Conservation (phyloP, 2,888 invertebrate species). For the Tortrix viridana region DNA sequence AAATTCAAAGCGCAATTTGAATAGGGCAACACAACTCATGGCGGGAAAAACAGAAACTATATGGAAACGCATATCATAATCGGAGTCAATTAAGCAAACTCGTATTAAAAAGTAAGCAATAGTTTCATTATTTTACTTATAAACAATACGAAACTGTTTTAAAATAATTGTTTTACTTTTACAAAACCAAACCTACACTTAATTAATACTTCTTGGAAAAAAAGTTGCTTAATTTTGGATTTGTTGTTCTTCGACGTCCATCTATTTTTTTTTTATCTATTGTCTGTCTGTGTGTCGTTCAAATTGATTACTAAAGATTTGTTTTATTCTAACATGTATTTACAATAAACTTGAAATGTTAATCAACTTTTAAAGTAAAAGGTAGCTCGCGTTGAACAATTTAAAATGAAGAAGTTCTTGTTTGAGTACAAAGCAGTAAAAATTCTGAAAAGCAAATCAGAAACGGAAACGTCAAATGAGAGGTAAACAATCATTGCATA, state of each 20-base stretch:
- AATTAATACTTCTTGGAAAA: not conserved
- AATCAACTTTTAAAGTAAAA: not conserved
- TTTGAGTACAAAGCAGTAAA: conserved; percentile 69
- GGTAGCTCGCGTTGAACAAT: not conserved
- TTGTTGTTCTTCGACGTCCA: conserved; percentile 1
- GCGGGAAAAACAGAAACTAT: conserved; percentile 20
- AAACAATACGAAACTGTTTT: not conserved
- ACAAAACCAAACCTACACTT: not conserved
- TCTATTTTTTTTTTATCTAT: too few species aligned
- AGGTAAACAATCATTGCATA: conserved; percentile 53
- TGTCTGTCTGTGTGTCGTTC: not conserved
- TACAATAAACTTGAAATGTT: not conserved
- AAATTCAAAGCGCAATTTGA: too few species aligned
- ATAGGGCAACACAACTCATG: conserved; percentile 7
- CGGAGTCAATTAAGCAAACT: too few species aligned
- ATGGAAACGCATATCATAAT: too few species aligned
- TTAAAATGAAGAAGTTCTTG: conserved; percentile 73
- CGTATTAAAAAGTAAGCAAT: too few species aligned
- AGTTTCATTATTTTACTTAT: too few species aligned
- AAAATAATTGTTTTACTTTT: not conserved
- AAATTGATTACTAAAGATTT: not conserved
- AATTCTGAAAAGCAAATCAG: conserved; percentile 58
- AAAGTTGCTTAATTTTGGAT: conserved; percentile 5
- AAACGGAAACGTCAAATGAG: conserved; percentile 55
- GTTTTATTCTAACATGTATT: not conserved